Conservation (phyloP, 2,797 vertebrate species). For the Gambusia yucatana region DNA sequence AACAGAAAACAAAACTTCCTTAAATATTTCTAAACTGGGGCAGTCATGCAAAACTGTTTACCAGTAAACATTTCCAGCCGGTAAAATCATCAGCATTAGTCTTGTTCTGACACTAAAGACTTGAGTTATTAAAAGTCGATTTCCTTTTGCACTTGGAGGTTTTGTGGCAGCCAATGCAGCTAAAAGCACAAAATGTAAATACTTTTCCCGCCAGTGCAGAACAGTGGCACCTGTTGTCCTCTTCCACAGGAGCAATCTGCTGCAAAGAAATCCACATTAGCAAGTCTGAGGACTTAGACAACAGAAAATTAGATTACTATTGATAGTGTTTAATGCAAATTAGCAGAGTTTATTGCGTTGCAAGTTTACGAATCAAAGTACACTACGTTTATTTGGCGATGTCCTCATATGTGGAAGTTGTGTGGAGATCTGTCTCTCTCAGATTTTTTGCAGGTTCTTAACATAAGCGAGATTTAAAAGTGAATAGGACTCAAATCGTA, state of each 20-base stretch:
- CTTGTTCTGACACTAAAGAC: background rate
- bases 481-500: background rate
- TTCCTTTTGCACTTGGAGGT: background rate
- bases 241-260: slow-evolving; percentile 7
- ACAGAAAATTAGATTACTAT: background rate
- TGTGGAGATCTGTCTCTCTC: background rate
- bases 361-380: background rate
- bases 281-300: background rate
- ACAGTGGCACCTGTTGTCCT: slow-evolving; percentile 51
- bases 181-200: background rate
- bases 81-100: background rate
- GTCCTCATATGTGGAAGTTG: slow-evolving; percentile 1
- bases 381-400: background rate
- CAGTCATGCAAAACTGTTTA: background rate
- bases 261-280: slow-evolving; percentile 12
- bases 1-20: background rate
- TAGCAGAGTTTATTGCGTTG: background rate
- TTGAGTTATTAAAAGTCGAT: background rate
- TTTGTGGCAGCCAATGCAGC: background rate
- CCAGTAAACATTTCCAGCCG: background rate
- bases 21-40: background rate
- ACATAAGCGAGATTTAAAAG: background rate
- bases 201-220: slow-evolving; percentile 7
- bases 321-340: background rate
- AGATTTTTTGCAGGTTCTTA: slow-evolving; percentile 4